Base-by-base conservation (phyloP, 2,888 invertebrate species). In the Pterobdella sp. region DNA sequence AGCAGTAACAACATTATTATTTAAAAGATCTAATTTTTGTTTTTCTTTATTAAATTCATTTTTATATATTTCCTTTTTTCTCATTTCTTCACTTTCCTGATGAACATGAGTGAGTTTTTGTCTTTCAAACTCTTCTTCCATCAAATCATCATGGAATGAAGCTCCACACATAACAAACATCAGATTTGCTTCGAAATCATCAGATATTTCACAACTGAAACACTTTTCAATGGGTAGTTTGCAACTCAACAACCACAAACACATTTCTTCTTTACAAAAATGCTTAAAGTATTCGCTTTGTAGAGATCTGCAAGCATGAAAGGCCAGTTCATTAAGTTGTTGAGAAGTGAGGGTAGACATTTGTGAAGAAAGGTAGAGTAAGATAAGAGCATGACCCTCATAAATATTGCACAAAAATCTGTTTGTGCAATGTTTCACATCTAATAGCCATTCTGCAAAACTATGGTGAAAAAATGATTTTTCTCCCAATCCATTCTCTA, bases 401-500 rank as follows among this genome's bases (percentile, higher is more conserved):
- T 88, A 87, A 10, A 91, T 81, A 72, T 76, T 78, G 76, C 84
- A 95, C 77, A 95, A 87, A 84, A 37, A 72, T 29, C 72, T 29
- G 65, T 37, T 90, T 1, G 95, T 96, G 83, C 95, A 94, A 81
- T 96, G 94, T 84, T 96, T 96, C n/a, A 96, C 94, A 83, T 96
- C 96, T 72, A 92, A 85, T 78, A 96, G 85, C 96, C 96, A 96
- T 81, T 91, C 91, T 34, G 93, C 91, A 84, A 95, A 95, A 75
- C 93, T 94, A 82, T 93, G 92, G 84, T 96, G 95, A 85, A 95
- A 94, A 66, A 94, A 87, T 70, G 89, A 87, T 75, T 79, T 80
- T n/a, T 79, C 79, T 4, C 78, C 79, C 68, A 78, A 91, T 88
- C 79, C 89, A 88, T 82, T 93, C 91, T 77, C 92, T 90, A 74